A percentile compares a stretch with the other conserved stretches of the same genome.
Evolutionary conservation across 35 echinoderm and acorn worm genomes (phyloP).

Genomic region (Heliocidaris tuberculata): DNA sequence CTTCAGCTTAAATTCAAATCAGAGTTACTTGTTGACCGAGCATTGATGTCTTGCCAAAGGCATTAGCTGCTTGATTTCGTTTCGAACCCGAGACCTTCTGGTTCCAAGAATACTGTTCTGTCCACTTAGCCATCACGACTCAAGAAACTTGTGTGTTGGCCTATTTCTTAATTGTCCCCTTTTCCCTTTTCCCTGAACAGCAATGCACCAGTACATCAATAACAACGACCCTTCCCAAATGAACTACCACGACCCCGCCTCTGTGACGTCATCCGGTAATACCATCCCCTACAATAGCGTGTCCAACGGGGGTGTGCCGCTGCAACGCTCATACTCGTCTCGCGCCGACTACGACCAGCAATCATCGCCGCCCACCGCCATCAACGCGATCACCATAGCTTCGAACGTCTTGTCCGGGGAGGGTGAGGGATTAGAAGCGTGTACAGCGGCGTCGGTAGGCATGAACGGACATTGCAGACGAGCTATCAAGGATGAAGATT

Average conservation of each 20-base stretch:
- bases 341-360: constrained; percentile 41
- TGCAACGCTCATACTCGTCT: background rate
- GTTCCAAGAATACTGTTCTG: no score
- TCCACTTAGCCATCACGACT: no score
- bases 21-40: no score
- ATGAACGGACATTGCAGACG: background rate
- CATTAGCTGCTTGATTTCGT: no score
- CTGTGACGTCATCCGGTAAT: background rate
- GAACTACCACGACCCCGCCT: constrained; percentile 35
- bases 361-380: constrained; percentile 21
- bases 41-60: no score
- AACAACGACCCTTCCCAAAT: constrained; percentile 42
- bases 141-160: no score
- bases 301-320: background rate
- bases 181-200: background rate
- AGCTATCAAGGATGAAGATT: constrained; percentile 5
- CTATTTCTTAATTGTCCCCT: background rate
- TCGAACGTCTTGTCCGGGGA: constrained; percentile 31
- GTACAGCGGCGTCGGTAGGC: constrained; percentile 4
- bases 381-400: constrained; percentile 39
- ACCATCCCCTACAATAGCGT: constrained; percentile 7
- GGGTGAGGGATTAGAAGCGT: constrained; percentile 22
- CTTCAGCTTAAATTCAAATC: no score
- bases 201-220: constrained; percentile 31
- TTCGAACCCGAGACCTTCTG: no score